Percentiles rank a stretch among this genome's conserved stretches.
phyloP scores from a whole-genome alignment of 2,113 vertebrate genomes.

The Columbina picui region DNA sequence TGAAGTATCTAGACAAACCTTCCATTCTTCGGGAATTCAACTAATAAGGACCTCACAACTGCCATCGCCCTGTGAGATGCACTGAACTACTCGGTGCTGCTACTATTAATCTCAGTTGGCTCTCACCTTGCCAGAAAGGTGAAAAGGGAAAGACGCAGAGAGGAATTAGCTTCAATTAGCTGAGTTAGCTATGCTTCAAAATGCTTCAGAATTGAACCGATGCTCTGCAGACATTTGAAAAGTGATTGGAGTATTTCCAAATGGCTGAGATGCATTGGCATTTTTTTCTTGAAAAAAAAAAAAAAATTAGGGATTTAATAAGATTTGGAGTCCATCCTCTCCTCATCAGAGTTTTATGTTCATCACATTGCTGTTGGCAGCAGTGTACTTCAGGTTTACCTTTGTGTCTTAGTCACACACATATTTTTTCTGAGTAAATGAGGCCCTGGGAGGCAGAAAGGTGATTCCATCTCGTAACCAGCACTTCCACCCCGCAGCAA shows the following conservation, averaged over 20 bases:
- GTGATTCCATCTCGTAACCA: neutral
- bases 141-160: slow-evolving; percentile 10
- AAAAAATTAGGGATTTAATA: neutral
- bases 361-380: neutral
- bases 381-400: neutral
- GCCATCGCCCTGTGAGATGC: neutral
- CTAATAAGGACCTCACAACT: neutral
- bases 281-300: neutral
- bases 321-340: neutral
- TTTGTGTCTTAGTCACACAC: neutral
- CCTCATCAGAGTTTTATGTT: neutral
- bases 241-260: slow-evolving; percentile 11
- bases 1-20: neutral
- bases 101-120: neutral
- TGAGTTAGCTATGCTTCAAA: neutral
- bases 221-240: neutral
- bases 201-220: neutral
- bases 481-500: neutral
- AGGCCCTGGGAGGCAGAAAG: neutral
- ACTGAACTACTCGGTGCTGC: neutral
- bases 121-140: neutral
- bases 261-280: neutral
- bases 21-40: neutral
- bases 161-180: slow-evolving; percentile 6
- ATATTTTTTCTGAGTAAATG: neutral